Evolutionary conservation across 2,113 vertebrate genomes (phyloP), one percentile per base, ranked within the genome.

Genomic region (Tupaia tana): DNA sequence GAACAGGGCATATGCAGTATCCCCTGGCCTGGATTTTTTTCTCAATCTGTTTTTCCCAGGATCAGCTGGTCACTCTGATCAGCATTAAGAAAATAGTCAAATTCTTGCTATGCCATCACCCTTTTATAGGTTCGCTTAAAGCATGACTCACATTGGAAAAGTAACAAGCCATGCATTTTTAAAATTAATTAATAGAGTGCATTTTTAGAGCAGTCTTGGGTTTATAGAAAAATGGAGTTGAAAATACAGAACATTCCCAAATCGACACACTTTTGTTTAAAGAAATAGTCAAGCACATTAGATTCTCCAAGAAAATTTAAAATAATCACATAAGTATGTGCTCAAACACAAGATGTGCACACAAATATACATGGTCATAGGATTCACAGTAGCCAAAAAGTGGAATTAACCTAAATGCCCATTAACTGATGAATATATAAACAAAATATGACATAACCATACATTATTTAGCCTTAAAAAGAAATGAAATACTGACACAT

Each of bases 121-220:
- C 73, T 82, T 93, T 73, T 9, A 80, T 14, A 63, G 19, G 43
- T 4, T 22, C 27, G n/a, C 29, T 59, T 63, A 90, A 67, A 66
- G 54, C 64, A 54, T 25, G 24, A 92, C 71, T 82, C 25, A 92
- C 29, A 54, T 52, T 70, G 56, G 56, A 89, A 66, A 64, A 61
- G 18, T 59, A 52, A 80, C 71, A 56, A 69, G n/a, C 27, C 25
- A 22, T 77, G 29, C 8, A 71, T 58, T 52, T 84, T 85, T 31
- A 2, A 94, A 64, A 63, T 64, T 64, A 77, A 66, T 66, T 66
- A 81, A 9, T 56, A 67, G 25, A 56, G 19, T 64, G 70, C n/a
- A 86, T 87, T 89, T 89, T 64, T 84, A 91, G 18, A 89, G 31
- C 20, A 80, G 34, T 29, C 29, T 91, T 93, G 64, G 43, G 22